phyloP scores from a whole-genome alignment of 2,888 invertebrate genomes.

The Drosophila fulvimacula region DNA sequence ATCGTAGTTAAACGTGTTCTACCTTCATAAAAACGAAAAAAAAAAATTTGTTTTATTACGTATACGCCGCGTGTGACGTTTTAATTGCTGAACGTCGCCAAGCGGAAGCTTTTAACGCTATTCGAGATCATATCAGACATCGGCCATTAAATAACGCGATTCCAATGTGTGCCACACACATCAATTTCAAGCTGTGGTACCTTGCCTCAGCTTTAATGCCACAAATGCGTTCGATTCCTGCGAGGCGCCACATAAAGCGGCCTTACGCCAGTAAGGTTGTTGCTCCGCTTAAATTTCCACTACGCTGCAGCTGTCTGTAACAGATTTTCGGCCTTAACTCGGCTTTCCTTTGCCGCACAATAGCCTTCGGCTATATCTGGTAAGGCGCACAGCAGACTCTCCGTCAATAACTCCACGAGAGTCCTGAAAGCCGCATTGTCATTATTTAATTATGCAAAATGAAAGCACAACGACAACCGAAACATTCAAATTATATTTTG shows the following conservation, averaged over 20 bases:
- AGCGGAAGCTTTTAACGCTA: conserved; percentile 52
- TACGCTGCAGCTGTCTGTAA: conserved; percentile 61
- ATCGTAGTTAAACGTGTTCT: conserved; percentile 34
- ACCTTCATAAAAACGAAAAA: conserved; percentile 43
- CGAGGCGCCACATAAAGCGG: conserved; percentile 7
- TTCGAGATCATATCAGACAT: conserved; percentile 36
- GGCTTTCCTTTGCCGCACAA: conserved; percentile 44
- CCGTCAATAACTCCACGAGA: conserved; percentile 50
- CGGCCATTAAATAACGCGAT: conserved; percentile 42
- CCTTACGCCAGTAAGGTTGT: conserved; percentile 20
- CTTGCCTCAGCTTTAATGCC: conserved; percentile 14
- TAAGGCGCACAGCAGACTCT: not conserved
- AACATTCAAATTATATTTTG: conserved; percentile 63
- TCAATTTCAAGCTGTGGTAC: conserved; percentile 15
- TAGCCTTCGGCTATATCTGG: conserved; percentile 42
- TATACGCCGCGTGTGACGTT: conserved; percentile 58
- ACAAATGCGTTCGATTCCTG: conserved; percentile 13
- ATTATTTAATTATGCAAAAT: conserved; percentile 74
- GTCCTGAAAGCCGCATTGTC: conserved; percentile 46
- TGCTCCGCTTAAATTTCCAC: conserved; percentile 42
- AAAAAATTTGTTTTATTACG: conserved; percentile 62
- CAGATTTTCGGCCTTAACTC: conserved; percentile 50
- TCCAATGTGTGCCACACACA: conserved; percentile 13
- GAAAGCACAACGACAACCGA: conserved; percentile 34
- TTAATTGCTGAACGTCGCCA: conserved; percentile 30